These are phyloP conservation scores for Amblyjoppa proteus DNA, from an alignment of 2,888 invertebrate genomes.

Conservation along the genomic window DNA sequence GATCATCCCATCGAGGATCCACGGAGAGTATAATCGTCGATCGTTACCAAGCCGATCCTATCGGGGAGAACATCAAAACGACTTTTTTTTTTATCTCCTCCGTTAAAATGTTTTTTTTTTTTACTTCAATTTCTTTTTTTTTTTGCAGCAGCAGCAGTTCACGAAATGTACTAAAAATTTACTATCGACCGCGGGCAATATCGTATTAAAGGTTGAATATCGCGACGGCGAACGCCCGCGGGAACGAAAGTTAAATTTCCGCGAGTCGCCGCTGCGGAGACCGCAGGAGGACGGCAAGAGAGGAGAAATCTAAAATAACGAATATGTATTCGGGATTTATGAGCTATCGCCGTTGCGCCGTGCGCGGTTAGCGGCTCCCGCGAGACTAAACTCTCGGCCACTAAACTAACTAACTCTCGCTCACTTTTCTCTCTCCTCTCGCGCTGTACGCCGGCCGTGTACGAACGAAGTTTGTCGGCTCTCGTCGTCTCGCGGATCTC, in stretches of 20 bases:
- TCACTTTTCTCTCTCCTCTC: neutral
- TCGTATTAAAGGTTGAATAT: neutral
- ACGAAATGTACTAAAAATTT: too few species aligned
- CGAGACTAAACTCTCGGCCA: conserved; percentile 35
- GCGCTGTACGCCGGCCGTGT: neutral
- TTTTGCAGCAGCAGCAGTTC: too few species aligned
- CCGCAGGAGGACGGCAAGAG: conserved; percentile 19
- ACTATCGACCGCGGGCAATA: neutral
- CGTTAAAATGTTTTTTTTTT: too few species aligned
- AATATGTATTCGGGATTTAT: conserved; percentile 51
- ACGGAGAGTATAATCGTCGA: neutral
- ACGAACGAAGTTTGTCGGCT: conserved; percentile 21
- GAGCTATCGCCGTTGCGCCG: conserved; percentile 43
- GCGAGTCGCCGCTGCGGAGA: conserved; percentile 6
- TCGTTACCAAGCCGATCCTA: neutral
- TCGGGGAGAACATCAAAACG: too few species aligned
- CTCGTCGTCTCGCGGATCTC: conserved; percentile 63
- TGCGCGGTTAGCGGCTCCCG: conserved; percentile 54
- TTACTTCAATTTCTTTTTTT: too few species aligned
- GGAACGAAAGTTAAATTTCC: conserved; percentile 7
- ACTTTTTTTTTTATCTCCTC: too few species aligned
- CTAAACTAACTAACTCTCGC: neutral
- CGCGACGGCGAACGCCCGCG: neutral
- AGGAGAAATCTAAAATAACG: conserved; percentile 51
- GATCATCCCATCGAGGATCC: conserved; percentile 8